These are phyloP conservation scores for Raja brachyura DNA, from an alignment of 2,113 vertebrate genomes.

Conservation along the genomic window DNA sequence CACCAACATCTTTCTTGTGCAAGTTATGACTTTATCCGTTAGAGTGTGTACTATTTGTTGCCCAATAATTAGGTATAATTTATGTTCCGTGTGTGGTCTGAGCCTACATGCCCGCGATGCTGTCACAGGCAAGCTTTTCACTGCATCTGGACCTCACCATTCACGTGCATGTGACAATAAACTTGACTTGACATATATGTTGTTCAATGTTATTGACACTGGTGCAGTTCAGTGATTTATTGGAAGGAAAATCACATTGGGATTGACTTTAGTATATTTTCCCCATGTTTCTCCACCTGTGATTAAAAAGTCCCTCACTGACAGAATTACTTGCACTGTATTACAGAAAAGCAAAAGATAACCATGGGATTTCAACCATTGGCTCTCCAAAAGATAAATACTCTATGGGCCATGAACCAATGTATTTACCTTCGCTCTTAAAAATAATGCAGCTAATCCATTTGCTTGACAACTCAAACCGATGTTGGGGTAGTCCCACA, in stretches of 20 bases:
- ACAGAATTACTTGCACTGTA: not conserved
- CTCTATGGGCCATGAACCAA: not conserved
- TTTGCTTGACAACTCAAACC: not conserved
- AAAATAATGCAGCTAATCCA: not conserved
- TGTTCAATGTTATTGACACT: not conserved
- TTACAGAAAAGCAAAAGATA: not conserved
- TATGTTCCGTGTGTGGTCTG: too few species aligned
- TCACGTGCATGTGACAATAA: too few species aligned
- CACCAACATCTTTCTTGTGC: too few species aligned
- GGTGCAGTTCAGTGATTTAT: not conserved
- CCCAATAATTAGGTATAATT: too few species aligned
- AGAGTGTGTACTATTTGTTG: too few species aligned
- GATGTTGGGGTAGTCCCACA: not conserved
- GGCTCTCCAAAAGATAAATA: slow-evolving; percentile 10
- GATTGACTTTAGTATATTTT: not conserved
- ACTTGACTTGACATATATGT: too few species aligned
- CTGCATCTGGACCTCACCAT: too few species aligned
- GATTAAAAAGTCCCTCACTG: not conserved
- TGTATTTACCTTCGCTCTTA: not conserved
- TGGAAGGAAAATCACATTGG: not conserved
- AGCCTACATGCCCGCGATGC: too few species aligned
- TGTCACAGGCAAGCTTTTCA: too few species aligned
- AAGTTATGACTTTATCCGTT: too few species aligned
- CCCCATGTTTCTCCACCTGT: not conserved
- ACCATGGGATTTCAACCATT: not conserved